Base-by-base conservation (phyloP, 1,140 invertebrate species). In the Delia radicum region DNA sequence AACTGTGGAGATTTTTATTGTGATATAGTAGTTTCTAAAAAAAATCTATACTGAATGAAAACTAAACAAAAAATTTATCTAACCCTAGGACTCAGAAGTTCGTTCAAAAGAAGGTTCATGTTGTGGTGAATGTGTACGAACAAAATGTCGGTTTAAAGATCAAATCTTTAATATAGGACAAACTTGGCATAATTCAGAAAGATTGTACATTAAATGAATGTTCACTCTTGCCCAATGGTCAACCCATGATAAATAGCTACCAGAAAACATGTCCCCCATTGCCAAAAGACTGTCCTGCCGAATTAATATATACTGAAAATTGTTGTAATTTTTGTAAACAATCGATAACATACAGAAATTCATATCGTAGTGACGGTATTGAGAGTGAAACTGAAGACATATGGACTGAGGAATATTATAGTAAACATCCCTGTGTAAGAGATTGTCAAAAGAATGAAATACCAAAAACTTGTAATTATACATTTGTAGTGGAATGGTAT, bases 401-500 rank as follows among this genome's bases (percentile, higher is more conserved):
- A 67, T 75, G 75, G 65, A 75, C 75, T 0, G 48, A 67, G 28
- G 75, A 80, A 6, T 77, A 73, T 5, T 79, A 80, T 75, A 18
- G 74, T 0, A 78, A 77, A 67, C 85, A 86, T 81, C 84, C 85
- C 0, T 86, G 85, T 55, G 74, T 74, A 0, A 77, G 85, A 2
- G 80, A 86, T 0, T 86, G 85, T 18, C 78, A 79, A 12, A 42
- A 61, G 6, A 78, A 79, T 26, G 84, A 71, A 1, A 62, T 75
- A 1, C 82, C 84, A 12, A 79, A 79, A 78, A 81, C 77, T 2
- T 86, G 85, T 24, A 78, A 77, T n/a, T 86, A 86, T 65, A 85
- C 67, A 1, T 86, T 86, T 61, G 80, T 85, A 3, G 82, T 86
- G 0, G 94, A 96, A 83, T 91, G 90, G 88, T 96, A 96, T 85